Conservation (phyloP, 2,797 vertebrate genomes). For the Peromyscus aztecus region DNA sequence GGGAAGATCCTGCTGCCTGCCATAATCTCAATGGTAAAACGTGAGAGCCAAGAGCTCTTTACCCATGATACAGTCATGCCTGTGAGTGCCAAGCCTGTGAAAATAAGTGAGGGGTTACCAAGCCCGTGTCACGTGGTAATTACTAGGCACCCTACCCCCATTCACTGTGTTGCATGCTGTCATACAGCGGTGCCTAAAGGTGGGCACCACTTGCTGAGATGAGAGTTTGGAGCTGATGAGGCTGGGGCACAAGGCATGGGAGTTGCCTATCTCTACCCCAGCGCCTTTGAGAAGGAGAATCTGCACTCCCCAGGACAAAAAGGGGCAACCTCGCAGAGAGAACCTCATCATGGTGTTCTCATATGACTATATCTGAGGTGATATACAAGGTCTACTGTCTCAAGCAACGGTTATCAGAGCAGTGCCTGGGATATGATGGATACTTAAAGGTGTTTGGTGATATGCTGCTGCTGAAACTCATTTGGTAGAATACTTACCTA, state of each 20-base stretch:
- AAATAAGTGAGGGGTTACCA: neutral
- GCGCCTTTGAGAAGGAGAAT: neutral
- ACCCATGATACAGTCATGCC: neutral
- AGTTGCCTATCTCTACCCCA: neutral
- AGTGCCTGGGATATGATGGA: neutral
- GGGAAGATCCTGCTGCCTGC: neutral
- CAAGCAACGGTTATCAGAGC: neutral
- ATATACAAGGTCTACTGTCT: neutral
- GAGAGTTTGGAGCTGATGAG: neutral
- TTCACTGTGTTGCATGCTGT: neutral
- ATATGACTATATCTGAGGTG: neutral
- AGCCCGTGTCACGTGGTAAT: neutral
- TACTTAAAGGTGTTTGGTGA: neutral
- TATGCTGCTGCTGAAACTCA: neutral
- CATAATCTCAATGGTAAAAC: neutral
- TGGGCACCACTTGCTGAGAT: neutral
- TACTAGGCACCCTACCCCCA: neutral
- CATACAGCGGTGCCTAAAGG: neutral
- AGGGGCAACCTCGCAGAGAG: neutral
- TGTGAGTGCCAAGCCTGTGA: neutral
- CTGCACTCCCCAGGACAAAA: neutral
- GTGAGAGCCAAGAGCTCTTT: neutral
- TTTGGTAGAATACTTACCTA: neutral
- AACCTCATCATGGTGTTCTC: neutral
- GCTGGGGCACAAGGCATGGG: neutral